phyloP scores from a whole-genome alignment of 2,888 invertebrate species.

The Diogma glabrata region DNA sequence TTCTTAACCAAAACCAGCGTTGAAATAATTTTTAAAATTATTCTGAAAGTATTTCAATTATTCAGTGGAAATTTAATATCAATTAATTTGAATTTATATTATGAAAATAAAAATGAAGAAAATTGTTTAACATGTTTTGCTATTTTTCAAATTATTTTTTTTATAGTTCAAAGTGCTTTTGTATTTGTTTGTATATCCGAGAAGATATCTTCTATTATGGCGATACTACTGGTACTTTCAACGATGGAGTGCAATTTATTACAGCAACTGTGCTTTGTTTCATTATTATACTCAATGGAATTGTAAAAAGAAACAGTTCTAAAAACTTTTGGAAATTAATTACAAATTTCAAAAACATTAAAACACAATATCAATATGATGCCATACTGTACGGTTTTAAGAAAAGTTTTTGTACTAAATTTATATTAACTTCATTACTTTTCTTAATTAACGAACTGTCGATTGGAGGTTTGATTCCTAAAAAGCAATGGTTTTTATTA shows the following conservation, averaged over 20 bases:
- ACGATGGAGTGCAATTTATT: neutral
- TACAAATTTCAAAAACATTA: neutral
- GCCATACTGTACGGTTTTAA: too few relatives aligned
- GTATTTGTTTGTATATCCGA: too few relatives aligned
- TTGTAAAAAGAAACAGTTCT: neutral
- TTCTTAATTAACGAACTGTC: neutral
- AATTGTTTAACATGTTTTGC: too few relatives aligned
- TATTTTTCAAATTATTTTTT: too few relatives aligned
- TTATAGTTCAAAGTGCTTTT: too few relatives aligned
- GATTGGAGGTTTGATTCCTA: neutral
- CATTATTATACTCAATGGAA: neutral
- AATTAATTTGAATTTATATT: too few relatives aligned
- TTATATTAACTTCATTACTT: neutral
- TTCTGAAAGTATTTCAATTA: too few relatives aligned
- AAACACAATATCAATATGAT: too few relatives aligned
- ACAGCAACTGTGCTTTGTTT: neutral
- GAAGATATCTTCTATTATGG: neutral
- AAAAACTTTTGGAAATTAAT: slow-evolving; percentile 1
- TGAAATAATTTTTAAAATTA: too few relatives aligned
- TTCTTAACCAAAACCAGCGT: too few relatives aligned
- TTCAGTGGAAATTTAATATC: too few relatives aligned
- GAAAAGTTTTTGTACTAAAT: slow-evolving; percentile 3
- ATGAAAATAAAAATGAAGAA: too few relatives aligned
- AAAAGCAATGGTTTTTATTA: slow-evolving; percentile 2
- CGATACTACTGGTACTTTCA: neutral